Percentiles rank a stretch among this genome's conserved stretches.
Conservation (phyloP, 1,140 invertebrate species). For the Limonius californicus region DNA sequence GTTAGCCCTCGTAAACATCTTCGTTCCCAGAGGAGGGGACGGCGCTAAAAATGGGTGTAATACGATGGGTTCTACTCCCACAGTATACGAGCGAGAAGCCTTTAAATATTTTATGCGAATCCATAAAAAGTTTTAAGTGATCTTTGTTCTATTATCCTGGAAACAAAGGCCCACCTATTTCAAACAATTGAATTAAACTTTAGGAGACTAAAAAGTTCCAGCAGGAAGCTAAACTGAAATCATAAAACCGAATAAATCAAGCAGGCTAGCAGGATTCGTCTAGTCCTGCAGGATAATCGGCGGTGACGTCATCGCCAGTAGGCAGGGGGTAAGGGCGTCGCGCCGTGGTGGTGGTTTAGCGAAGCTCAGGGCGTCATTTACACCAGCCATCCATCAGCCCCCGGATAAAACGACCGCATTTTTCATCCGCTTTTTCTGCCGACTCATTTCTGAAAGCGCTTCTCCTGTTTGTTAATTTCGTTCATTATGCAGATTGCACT, state of each 20-base stretch:
- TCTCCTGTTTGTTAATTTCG: background rate
- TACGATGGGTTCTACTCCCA: no score
- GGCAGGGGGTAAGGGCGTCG: background rate
- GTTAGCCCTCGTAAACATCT: no score
- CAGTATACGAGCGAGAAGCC: no score
- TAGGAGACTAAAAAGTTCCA: background rate
- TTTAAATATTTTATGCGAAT: background rate
- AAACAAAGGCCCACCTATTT: background rate
- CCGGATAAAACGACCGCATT: conserved; percentile 23
- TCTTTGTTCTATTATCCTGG: background rate
- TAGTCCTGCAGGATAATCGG: background rate
- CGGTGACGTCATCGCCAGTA: background rate
- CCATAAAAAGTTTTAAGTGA: background rate
- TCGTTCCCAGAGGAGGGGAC: no score
- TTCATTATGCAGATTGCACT: background rate
- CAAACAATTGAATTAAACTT: background rate
- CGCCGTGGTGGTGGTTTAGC: background rate
- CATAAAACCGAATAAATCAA: background rate
- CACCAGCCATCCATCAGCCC: conserved; percentile 25
- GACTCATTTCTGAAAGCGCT: background rate
- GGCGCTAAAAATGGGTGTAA: no score
- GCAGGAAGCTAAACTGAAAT: background rate
- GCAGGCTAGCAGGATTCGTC: background rate
- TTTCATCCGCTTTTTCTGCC: conserved; percentile 22
- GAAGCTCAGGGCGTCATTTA: conserved; percentile 29